Conservation (phyloP, 2,113 vertebrate genomes). For the Clarias batrachus region DNA sequence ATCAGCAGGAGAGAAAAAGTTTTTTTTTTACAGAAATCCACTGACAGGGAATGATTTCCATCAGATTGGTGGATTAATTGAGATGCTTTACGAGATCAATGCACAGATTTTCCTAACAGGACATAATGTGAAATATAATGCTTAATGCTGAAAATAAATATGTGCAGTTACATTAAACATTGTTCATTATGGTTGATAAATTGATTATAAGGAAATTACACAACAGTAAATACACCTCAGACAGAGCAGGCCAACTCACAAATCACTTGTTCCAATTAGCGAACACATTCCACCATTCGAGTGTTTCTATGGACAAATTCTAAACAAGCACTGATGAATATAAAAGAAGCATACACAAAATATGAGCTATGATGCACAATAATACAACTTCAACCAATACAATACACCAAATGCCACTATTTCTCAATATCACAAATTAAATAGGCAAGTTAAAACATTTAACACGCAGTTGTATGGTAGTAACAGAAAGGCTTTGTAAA, state of each 20-base stretch:
- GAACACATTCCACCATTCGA: not conserved
- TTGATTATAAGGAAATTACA: not conserved
- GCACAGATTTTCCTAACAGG: not conserved
- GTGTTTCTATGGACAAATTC: slow-evolving; percentile 3
- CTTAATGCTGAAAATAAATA: not conserved
- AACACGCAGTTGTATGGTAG: not conserved
- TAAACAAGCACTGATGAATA: slow-evolving; percentile 2
- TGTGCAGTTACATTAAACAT: not conserved
- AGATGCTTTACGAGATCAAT: not conserved
- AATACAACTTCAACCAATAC: slow-evolving; percentile 26
- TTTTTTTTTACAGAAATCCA: not conserved
- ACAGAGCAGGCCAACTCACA: not conserved
- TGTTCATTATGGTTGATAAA: not conserved
- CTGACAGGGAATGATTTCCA: not conserved
- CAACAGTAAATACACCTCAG: not conserved
- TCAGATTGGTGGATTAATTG: not conserved
- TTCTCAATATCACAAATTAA: not conserved
- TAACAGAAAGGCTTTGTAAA: not conserved
- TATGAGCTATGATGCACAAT: slow-evolving; percentile 25
- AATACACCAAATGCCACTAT: slow-evolving; percentile 5
- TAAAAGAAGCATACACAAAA: slow-evolving; percentile 32
- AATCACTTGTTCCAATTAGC: not conserved
- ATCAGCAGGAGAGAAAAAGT: not conserved
- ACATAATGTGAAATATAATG: not conserved
- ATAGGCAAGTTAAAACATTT: not conserved